Conservation (phyloP, 1,140 invertebrate species). For the Rhagoletis pomonella region DNA sequence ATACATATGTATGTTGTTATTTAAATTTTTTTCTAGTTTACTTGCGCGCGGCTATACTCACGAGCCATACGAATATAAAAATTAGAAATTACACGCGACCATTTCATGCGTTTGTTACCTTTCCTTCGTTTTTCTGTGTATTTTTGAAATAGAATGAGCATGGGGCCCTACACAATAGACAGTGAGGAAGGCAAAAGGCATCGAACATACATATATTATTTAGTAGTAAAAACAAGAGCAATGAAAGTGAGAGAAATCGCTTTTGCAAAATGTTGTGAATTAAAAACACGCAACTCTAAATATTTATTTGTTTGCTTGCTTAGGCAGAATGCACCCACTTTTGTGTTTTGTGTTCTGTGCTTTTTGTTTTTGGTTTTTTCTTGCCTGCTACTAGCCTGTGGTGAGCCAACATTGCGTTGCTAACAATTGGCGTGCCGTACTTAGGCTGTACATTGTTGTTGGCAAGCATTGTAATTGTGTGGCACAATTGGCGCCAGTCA, state of each 20-base stretch:
- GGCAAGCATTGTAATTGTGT: background rate
- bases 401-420: background rate
- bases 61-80: constrained; percentile 68
- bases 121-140: background rate
- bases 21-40: constrained; percentile 10
- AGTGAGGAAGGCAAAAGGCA: background rate
- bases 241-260: background rate
- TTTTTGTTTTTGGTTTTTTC: too few species aligned
- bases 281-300: background rate
- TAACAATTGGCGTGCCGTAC: background rate
- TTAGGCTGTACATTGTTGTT: background rate
- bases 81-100: constrained; percentile 70
- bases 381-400: background rate
- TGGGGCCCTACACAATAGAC: background rate
- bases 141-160: too few species aligned
- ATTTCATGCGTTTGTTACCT: background rate
- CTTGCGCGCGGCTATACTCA: constrained; percentile 38
- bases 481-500: constrained; percentile 23
- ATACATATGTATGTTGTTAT: background rate
- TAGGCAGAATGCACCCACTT: background rate
- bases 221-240: background rate
- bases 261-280: background rate
- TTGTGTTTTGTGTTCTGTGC: background rate
- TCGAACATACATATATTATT: background rate
- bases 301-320: background rate